A percentile compares a stretch with the other conserved stretches of the same genome.
Conservation (phyloP, 2,113 vertebrate species). For the Campylomormyrus tamandua region DNA sequence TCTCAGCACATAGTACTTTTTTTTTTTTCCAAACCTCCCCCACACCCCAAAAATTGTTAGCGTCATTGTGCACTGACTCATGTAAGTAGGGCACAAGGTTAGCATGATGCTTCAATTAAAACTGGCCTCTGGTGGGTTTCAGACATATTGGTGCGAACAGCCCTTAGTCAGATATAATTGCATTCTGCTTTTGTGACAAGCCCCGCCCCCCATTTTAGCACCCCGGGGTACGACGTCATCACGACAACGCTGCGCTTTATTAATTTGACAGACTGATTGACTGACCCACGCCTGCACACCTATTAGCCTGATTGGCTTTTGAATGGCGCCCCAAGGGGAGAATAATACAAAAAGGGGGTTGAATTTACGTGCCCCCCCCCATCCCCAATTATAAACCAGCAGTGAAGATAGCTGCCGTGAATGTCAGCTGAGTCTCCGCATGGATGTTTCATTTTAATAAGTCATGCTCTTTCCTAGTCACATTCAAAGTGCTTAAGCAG, state of each 20-base stretch:
- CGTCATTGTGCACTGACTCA: neutral
- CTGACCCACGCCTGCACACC: neutral
- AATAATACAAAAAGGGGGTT: neutral
- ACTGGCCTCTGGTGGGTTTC: neutral
- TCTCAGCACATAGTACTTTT: neutral
- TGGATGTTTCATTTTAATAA: conserved; percentile 1
- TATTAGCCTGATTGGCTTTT: neutral
- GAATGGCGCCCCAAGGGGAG: neutral
- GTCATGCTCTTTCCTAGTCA: neutral
- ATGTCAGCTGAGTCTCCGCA: neutral
- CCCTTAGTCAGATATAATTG: neutral
- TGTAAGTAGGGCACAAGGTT: neutral
- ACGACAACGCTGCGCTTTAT: neutral
- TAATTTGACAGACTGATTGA: neutral
- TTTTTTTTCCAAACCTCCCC: neutral
- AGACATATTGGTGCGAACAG: neutral
- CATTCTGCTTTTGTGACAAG: neutral
- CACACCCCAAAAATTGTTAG: neutral
- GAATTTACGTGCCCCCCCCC: neutral
- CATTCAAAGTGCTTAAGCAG: neutral
- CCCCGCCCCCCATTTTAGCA: neutral
- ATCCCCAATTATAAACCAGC: neutral
- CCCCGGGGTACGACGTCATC: neutral
- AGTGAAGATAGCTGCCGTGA: neutral
- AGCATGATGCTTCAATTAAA: conserved; percentile 12